Percentiles rank a stretch among this genome's conserved stretches.
phyloP scores from a whole-genome alignment of 2,797 vertebrate genomes.

The Onychomys arenicola region DNA sequence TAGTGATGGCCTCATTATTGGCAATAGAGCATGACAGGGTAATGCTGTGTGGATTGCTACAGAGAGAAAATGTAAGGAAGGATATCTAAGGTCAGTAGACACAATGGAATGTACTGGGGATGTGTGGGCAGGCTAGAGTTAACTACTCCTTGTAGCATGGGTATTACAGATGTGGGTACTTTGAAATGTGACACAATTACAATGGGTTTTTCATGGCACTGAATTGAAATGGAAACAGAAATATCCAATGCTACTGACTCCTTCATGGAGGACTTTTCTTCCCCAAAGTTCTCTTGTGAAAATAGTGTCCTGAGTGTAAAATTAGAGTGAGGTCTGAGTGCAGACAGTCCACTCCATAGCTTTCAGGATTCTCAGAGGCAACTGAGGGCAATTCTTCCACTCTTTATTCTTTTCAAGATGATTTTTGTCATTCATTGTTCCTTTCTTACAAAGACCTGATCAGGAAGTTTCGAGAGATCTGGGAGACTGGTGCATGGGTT shows the following conservation, averaged over 20 bases:
- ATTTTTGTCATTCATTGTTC: constrained; percentile 26
- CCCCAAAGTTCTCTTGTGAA: not conserved
- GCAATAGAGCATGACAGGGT: not conserved
- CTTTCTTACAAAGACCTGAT: constrained; percentile 15
- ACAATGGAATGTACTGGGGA: not conserved
- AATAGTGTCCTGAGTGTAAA: not conserved
- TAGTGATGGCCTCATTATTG: constrained; percentile 22
- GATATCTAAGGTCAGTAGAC: not conserved
- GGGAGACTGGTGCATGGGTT: constrained; percentile 10
- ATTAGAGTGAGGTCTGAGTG: not conserved
- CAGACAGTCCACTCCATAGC: not conserved
- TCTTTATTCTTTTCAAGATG: constrained; percentile 11
- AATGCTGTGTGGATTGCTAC: not conserved
- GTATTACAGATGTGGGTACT: constrained; percentile 2
- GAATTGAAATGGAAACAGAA: not conserved
- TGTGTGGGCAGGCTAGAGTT: not conserved
- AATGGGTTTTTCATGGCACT: not conserved
- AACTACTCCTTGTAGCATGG: not conserved
- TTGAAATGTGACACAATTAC: not conserved
- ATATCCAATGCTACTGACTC: not conserved
- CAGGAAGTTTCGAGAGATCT: constrained; percentile 27
- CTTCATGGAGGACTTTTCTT: not conserved
- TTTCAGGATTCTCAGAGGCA: not conserved
- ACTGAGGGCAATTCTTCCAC: constrained; percentile 28
- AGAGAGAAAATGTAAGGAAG: not conserved